Conservation (phyloP, 2,797 vertebrate genomes). For the Galagoides demidoff region DNA sequence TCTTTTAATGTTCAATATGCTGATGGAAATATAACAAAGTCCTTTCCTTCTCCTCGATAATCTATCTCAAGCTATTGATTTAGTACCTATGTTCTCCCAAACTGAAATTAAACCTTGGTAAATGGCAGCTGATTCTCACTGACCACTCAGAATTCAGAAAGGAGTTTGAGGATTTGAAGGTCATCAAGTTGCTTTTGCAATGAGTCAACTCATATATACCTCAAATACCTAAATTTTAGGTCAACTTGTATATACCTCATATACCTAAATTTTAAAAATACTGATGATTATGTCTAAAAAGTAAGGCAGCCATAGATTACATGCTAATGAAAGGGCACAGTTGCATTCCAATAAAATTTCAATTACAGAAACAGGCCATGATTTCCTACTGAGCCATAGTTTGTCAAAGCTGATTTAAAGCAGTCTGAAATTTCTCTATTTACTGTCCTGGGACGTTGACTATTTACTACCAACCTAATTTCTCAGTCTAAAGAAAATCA, state of each 20-base stretch:
- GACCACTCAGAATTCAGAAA: neutral
- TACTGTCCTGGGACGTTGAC: neutral
- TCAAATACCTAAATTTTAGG: neutral
- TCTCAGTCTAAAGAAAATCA: neutral
- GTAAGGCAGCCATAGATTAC: neutral
- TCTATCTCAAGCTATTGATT: neutral
- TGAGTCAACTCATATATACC: neutral
- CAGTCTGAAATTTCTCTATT: neutral
- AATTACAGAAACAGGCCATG: neutral
- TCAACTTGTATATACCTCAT: neutral
- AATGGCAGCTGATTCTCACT: neutral
- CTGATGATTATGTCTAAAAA: neutral
- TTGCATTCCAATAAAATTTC: constrained; percentile 1
- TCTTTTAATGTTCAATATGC: neutral
- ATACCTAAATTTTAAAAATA: constrained; percentile 21
- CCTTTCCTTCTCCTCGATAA: neutral
- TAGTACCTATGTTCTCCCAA: neutral
- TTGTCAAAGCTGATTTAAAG: neutral
- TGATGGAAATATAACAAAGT: constrained; percentile 11
- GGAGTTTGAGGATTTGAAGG: neutral
- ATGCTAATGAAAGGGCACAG: neutral
- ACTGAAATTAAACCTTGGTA: constrained; percentile 25
- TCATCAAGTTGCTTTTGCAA: neutral
- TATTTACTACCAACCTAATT: neutral
- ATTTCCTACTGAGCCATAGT: neutral